Evolutionary conservation across 2,113 vertebrate genomes (phyloP), one percentile per base, ranked within the genome.

Genomic region (Coracopsis vasa): DNA sequence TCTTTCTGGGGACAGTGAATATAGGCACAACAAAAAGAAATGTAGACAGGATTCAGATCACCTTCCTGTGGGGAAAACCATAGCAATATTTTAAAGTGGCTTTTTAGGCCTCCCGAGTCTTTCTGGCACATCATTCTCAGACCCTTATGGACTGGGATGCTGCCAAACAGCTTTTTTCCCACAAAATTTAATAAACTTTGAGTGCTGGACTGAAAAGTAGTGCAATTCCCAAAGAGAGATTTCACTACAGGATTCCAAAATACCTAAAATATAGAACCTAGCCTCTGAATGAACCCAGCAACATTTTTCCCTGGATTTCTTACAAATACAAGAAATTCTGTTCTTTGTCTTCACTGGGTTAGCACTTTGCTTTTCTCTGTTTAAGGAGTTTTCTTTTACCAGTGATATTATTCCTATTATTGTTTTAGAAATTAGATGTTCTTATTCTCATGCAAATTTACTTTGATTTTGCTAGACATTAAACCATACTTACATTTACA

Each of bases 151-250:
- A 85, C 86, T 96, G 92, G 88, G 95, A 92, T 83, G 18, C 94
- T 97, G 97, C 97, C 96, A 96, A 97, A 91, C 69, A 90, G 83
- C 90, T 95, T 80, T 78, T 96, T 97, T 97, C 97, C 95, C 97
- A 97, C 93, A 96, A 96, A 98, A 97, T 95, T 92, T 60, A 95
- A 95, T 95, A 95, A 96, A 95, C 83, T 93, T 79, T 65, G 72
- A 92, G 94, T 90, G 88, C 91, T 92, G 91, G 88, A 95, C 71
- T 64, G 89, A 91, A 77, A 81, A 33, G 28, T 79, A 74, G 74
- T 65, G 54, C 81, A 95, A 95, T 95, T 96, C 96, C 96, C 94
- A 80, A 45, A 94, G 95, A 97, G 78, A 64, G 81, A 37, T 85
- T 96, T 95, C 81, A 81, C 71, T 92, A 15, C 83, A 80, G 90